Conservation (phyloP, 2,113 vertebrate species). For the Cranoglanis bouderius region DNA sequence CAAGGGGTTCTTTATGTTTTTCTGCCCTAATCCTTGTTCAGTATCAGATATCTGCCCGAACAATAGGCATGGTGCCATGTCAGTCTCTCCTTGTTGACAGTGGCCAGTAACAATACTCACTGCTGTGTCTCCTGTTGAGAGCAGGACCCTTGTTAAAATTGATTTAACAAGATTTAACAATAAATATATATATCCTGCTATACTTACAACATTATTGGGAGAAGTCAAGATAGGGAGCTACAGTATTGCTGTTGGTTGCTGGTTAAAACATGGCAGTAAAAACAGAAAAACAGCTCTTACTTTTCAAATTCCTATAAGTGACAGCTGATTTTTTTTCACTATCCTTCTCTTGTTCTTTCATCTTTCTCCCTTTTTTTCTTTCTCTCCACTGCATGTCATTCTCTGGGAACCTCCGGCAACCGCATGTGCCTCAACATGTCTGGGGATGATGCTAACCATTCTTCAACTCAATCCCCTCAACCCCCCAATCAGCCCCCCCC, state of each 20-base stretch:
- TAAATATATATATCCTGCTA: neutral
- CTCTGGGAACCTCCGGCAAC: conserved; percentile 50
- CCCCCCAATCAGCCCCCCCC: neutral
- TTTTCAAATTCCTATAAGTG: conserved; percentile 43
- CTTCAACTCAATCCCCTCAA: conserved; percentile 40
- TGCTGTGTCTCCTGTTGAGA: conserved; percentile 11
- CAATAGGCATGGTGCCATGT: conserved; percentile 46
- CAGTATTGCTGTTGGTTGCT: neutral
- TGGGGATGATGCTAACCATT: conserved; percentile 57
- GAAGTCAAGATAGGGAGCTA: neutral
- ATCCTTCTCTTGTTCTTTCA: conserved; percentile 26
- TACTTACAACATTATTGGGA: conserved; percentile 23
- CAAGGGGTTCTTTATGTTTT: conserved; percentile 48
- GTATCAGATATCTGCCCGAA: conserved; percentile 48
- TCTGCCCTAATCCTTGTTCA: conserved; percentile 44
- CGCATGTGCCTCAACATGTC: conserved; percentile 69
- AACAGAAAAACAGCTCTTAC: conserved; percentile 20
- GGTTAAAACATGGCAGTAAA: conserved; percentile 23
- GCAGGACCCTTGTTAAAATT: conserved; percentile 31
- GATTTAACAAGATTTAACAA: conserved; percentile 37
- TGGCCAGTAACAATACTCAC: conserved; percentile 45
- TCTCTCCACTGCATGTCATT: conserved; percentile 51
- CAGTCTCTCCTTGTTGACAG: conserved; percentile 47
- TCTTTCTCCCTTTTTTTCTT: conserved; percentile 39
- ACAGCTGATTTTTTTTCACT: conserved; percentile 35